Evolutionary conservation across 2,113 vertebrate genomes (phyloP).

Genomic region (Abramis brama): DNA sequence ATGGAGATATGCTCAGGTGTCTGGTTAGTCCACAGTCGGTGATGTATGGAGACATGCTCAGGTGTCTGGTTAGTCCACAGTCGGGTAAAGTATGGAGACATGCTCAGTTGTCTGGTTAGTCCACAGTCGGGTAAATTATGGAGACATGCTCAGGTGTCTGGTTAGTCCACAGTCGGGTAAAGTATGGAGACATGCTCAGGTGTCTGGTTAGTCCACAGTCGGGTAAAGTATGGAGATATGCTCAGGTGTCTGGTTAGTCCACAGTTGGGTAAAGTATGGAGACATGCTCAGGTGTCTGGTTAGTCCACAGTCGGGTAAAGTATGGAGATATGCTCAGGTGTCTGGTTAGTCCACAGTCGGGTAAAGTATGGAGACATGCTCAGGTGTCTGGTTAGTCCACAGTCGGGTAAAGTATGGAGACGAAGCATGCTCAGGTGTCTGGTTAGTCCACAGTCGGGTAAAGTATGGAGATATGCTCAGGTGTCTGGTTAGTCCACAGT

Average conservation of each 20-base stretch:
- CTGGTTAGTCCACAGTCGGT: not conserved
- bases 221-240: conserved; percentile 10
- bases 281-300: not conserved
- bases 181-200: conserved; percentile 4
- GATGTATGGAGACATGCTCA: not conserved
- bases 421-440: conserved; percentile 9
- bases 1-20: conserved; percentile 11
- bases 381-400: not conserved
- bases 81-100: not conserved
- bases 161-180: not conserved
- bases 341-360: not conserved
- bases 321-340: conserved; percentile 14
- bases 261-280: not conserved
- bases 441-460: not conserved
- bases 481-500: not conserved
- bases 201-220: not conserved
- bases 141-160: conserved; percentile 12
- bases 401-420: not conserved
- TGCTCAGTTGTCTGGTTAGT: not conserved
- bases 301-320: not conserved
- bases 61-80: not conserved
- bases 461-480: not conserved
- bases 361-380: not conserved
- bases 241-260: not conserved
- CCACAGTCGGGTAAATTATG: not conserved